Evolutionary conservation across 2,888 invertebrate genomes (phyloP).

Genomic region (Teleiodes luculella): DNA sequence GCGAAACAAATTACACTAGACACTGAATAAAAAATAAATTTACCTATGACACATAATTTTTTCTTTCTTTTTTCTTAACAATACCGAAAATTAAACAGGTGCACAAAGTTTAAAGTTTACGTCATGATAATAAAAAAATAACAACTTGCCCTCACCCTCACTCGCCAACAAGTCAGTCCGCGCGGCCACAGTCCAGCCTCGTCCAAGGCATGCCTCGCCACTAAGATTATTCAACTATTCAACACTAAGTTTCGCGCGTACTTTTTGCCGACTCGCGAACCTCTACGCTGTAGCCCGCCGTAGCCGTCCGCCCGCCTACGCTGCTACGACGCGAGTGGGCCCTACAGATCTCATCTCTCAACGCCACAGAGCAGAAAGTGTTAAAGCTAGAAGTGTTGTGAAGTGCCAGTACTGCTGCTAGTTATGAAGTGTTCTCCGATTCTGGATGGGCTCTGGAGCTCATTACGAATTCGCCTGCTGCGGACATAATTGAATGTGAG

Average conservation of each 20-base stretch:
- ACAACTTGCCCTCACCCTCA: neutral
- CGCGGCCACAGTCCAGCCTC: conserved; percentile 7
- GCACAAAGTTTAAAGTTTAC: neutral
- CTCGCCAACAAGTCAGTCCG: neutral
- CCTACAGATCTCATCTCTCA: conserved; percentile 22
- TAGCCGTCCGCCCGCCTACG: conserved; percentile 55
- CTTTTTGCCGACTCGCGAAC: conserved; percentile 37
- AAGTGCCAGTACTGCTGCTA: conserved; percentile 4
- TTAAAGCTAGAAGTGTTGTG: neutral
- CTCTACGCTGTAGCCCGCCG: conserved; percentile 43
- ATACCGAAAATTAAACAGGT: too few relatives aligned
- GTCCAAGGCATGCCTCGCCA: conserved; percentile 14
- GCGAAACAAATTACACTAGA: too few relatives aligned
- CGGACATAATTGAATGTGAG: conserved; percentile 49
- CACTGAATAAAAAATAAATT: too few relatives aligned
- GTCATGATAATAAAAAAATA: neutral
- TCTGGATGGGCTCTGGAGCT: conserved; percentile 15
- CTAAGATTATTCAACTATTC: conserved; percentile 19
- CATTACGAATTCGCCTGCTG: conserved; percentile 36
- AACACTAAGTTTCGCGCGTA: conserved; percentile 31
- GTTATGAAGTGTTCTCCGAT: neutral
- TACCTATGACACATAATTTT: too few relatives aligned
- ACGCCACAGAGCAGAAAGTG: conserved; percentile 15
- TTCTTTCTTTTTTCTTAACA: too few relatives aligned
- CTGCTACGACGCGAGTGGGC: conserved; percentile 53